These are phyloP conservation scores for Lepidonotus clava DNA, from an alignment of 2,888 invertebrate genomes.

Conservation along the genomic window DNA sequence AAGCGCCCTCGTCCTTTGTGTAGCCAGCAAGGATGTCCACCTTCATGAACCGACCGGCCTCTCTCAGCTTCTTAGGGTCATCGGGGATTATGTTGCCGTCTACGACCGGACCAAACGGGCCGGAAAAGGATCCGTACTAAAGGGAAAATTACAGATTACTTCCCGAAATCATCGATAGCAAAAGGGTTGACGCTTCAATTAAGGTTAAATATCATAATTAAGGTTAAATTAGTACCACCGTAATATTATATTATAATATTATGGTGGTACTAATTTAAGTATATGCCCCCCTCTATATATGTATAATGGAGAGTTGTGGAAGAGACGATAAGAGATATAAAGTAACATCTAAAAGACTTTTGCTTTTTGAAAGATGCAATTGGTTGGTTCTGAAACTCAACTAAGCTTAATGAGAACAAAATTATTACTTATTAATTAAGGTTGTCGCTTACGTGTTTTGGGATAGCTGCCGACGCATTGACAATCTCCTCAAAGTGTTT, in stretches of 20 bases:
- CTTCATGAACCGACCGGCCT: constrained; percentile 72
- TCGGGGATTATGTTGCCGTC: constrained; percentile 74
- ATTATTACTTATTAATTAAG: neutral
- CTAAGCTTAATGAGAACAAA: neutral
- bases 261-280: too few species aligned
- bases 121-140: constrained; percentile 68
- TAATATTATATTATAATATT: too few species aligned
- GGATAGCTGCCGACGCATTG: constrained; percentile 76
- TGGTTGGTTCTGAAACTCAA: too few species aligned
- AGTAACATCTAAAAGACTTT: neutral
- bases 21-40: constrained; percentile 76
- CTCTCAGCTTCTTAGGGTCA: constrained; percentile 72
- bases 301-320: too few species aligned
- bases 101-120: constrained; percentile 79
- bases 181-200: too few species aligned
- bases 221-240: too few species aligned
- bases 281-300: too few species aligned
- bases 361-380: too few species aligned
- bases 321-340: too few species aligned
- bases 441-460: constrained; percentile 69
- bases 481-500: constrained; percentile 78
- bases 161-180: too few species aligned
- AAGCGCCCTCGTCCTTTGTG: constrained; percentile 77
- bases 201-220: too few species aligned
- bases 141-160: too few species aligned